Evolutionary conservation across 2,113 vertebrate species (phyloP).

Genomic region (Porphyrio hochstetteri): DNA sequence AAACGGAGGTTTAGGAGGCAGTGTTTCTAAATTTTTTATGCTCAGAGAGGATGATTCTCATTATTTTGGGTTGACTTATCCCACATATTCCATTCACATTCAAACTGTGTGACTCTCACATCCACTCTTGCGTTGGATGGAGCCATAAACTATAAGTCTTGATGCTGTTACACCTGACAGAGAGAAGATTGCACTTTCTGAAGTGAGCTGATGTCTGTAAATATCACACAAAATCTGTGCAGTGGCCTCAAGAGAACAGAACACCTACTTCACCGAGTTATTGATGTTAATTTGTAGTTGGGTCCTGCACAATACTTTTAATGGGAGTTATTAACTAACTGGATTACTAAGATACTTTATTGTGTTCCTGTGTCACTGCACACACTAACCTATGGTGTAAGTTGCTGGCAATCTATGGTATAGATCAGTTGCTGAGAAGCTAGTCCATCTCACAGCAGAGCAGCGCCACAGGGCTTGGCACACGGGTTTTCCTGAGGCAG

Average conservation of each 20-base stretch:
- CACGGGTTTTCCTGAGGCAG: too few relatives aligned
- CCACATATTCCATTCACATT: neutral
- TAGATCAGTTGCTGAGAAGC: too few relatives aligned
- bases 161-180: neutral
- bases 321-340: neutral
- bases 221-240: neutral
- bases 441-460: too few relatives aligned
- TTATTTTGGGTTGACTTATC: constrained; percentile 7
- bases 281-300: neutral
- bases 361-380: neutral
- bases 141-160: neutral
- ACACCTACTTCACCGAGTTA: neutral
- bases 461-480: too few relatives aligned
- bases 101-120: neutral
- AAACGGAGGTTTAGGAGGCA: constrained; percentile 61
- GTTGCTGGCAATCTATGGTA: neutral
- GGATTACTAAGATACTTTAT: neutral
- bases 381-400: neutral
- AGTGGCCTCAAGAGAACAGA: neutral
- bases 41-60: constrained; percentile 15
- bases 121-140: neutral
- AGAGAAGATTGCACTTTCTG: neutral
- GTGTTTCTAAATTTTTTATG: constrained; percentile 38
- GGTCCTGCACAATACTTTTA: neutral
- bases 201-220: neutral